A percentile compares a stretch with the other conserved stretches of the same genome.
Conservation (phyloP, 2,797 vertebrate species). For the Argya squamiceps region DNA sequence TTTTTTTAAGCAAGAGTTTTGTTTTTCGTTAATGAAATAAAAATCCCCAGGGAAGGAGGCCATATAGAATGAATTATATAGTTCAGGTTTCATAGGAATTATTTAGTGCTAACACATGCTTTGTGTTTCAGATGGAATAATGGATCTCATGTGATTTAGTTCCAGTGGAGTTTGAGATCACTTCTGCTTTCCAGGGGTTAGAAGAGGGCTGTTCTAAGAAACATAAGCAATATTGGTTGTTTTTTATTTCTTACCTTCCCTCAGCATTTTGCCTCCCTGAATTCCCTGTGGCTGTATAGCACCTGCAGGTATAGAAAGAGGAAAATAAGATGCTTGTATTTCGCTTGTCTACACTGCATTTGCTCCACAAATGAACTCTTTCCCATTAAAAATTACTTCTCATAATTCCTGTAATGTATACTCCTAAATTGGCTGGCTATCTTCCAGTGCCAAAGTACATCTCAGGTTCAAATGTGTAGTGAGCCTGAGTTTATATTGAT, state of each 20-base stretch:
- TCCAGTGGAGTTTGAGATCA: neutral
- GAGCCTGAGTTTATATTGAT: neutral
- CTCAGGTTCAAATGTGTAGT: neutral
- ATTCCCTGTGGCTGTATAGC: neutral
- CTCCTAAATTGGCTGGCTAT: neutral
- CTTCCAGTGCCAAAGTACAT: neutral
- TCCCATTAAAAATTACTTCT: neutral
- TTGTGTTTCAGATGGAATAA: constrained; percentile 8
- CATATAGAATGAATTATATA: neutral
- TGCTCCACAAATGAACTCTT: neutral
- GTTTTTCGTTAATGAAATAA: constrained; percentile 61
- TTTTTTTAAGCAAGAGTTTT: constrained; percentile 3
- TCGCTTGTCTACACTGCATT: neutral
- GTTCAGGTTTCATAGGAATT: constrained; percentile 41
- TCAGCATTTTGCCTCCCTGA: neutral
- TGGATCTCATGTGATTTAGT: constrained; percentile 1
- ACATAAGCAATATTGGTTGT: neutral
- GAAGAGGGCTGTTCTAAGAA: neutral
- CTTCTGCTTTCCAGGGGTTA: neutral
- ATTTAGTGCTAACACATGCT: constrained; percentile 28
- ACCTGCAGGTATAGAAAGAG: neutral
- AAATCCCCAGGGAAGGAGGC: constrained; percentile 9
- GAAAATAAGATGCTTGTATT: neutral
- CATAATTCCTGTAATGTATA: neutral
- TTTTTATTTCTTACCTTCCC: neutral